Percentiles rank a stretch among this genome's conserved stretches.
Conservation (phyloP, 2,797 vertebrate genomes). For the Rhynchonycteris naso region DNA sequence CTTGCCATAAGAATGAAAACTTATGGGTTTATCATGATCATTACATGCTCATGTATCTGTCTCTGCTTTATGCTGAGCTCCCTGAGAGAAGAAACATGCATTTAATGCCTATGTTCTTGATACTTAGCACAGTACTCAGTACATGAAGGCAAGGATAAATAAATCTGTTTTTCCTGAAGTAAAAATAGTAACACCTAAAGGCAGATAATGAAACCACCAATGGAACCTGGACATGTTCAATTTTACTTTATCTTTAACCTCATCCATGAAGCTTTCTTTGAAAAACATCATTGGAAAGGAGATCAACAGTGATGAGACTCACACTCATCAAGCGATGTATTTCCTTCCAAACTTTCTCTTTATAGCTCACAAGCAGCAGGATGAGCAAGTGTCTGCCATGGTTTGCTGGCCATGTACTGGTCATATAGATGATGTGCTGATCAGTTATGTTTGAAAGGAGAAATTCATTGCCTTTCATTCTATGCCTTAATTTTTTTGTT, state of each 20-base stretch:
- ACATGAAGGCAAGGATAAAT: background rate
- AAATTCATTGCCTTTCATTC: background rate
- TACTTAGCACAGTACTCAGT: background rate
- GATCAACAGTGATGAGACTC: background rate
- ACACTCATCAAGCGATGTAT: background rate
- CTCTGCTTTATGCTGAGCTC: background rate
- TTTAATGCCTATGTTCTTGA: background rate
- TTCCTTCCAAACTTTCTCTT: background rate
- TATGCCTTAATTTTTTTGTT: background rate
- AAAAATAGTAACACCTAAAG: background rate
- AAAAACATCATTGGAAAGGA: background rate
- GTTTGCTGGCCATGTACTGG: background rate
- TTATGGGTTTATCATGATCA: background rate
- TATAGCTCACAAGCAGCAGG: background rate
- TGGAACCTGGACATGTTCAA: background rate
- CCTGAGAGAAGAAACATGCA: background rate
- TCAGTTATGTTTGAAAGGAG: background rate
- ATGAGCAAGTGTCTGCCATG: background rate
- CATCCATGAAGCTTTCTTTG: background rate
- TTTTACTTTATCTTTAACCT: background rate
- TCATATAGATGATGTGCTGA: background rate
- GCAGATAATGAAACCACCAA: background rate
- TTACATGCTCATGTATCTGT: background rate
- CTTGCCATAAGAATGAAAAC: background rate
- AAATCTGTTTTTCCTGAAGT: background rate